Conservation (phyloP, 1,140 invertebrate genomes). For the Littorina saxatilis region DNA sequence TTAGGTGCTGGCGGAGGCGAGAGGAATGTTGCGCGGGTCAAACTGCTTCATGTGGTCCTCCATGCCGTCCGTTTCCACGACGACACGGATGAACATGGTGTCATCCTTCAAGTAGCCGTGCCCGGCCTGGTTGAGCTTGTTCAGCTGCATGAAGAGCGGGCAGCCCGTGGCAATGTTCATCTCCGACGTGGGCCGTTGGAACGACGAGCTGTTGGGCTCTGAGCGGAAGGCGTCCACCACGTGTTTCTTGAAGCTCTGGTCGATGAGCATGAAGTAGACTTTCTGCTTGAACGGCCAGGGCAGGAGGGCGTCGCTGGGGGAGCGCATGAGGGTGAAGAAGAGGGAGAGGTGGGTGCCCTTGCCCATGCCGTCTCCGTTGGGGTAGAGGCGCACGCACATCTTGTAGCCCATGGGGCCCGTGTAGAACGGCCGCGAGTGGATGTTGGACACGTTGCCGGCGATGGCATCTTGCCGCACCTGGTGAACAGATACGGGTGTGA, state of each 20-base stretch:
- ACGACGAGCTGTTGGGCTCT: slow-evolving; percentile 62
- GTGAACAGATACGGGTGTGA: too few relatives aligned
- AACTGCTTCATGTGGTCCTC: slow-evolving; percentile 34
- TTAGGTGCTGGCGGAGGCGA: neutral
- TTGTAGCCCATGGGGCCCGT: slow-evolving; percentile 79
- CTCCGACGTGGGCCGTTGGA: slow-evolving; percentile 66
- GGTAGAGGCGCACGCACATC: slow-evolving; percentile 89
- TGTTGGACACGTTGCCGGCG: slow-evolving; percentile 59
- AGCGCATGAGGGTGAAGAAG: slow-evolving; percentile 73
- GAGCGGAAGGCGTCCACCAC: slow-evolving; percentile 68
- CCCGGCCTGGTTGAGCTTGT: slow-evolving; percentile 53
- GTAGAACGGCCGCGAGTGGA: slow-evolving; percentile 61
- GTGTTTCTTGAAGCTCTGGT: slow-evolving; percentile 76
- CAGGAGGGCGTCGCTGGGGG: slow-evolving; percentile 68
- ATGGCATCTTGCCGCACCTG: slow-evolving; percentile 63
- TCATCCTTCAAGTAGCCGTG: slow-evolving; percentile 69
- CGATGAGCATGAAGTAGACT: slow-evolving; percentile 64
- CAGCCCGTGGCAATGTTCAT: slow-evolving; percentile 73
- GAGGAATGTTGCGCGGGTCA: slow-evolving; percentile 11
- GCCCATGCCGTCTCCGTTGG: slow-evolving; percentile 82
- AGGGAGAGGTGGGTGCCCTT: slow-evolving; percentile 71
- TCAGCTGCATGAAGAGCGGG: slow-evolving; percentile 65
- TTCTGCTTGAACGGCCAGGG: slow-evolving; percentile 73
- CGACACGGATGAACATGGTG: slow-evolving; percentile 67
- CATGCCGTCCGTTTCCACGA: slow-evolving; percentile 53